Base-by-base conservation (phyloP, 2,113 vertebrate species). In the Sprattus sprattus region DNA sequence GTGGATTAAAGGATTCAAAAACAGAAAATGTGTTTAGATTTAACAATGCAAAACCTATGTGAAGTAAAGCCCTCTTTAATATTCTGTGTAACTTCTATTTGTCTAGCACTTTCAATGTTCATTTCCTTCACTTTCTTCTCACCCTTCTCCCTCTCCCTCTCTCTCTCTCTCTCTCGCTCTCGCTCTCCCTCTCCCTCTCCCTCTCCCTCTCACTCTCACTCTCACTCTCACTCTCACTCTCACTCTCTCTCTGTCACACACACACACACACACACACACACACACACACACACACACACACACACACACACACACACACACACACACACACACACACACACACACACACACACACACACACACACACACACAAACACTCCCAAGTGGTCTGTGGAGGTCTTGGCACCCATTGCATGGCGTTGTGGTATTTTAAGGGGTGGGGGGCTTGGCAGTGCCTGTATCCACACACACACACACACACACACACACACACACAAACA, bases 351-450 rank as follows among this genome's bases (percentile, higher is more conserved):
- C 39, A 39, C 39, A 39, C 39, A 39, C 39, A 39, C 39, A 39
- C 39, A 39, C 39, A 39, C 39, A 39, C 39, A 39, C 39, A 2
- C 39, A 1, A 39, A 39, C n/a, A n/a, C 11, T 45, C 45, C 64
- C 45, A 9, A 25, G 45, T 25, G 80, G 54, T 84, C 93, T 92
- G 91, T 89, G 9, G 91, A 90, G 92, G 91, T 90, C 85, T 92
- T 93, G 91, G 91, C 92, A 92, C 90, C 89, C 88, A 92, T 60
- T 87, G 89, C 81, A 90, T 90, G 92, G 85, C 83, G 88, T 85
- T 88, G 85, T 86, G 85, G 85, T 86, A 87, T 92, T 57, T 67
- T 28, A 11, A 13, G 44, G 83, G 15, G 57, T 54, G 47, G 44
- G n/a, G 49, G 45, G 54, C 57, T 81, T 94, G 94, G 94, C 93